Conservation (phyloP, 2,113 vertebrate genomes). For the Mungos mungo region DNA sequence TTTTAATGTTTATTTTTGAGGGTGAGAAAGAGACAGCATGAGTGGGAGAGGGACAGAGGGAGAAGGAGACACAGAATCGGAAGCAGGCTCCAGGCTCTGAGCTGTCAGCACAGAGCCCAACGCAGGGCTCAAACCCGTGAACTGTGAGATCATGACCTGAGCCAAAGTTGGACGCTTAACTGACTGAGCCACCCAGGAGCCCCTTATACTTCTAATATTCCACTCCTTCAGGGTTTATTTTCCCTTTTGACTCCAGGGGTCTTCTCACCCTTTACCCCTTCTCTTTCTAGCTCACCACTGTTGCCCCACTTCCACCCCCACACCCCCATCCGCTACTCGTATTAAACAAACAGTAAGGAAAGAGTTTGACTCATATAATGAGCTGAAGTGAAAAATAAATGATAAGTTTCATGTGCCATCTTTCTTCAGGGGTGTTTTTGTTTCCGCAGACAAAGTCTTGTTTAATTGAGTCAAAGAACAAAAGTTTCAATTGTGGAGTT, state of each 20-base stretch:
- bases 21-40: too few species aligned
- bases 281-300: neutral
- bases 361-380: neutral
- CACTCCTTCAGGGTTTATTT: neutral
- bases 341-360: neutral
- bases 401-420: neutral
- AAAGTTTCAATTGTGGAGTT: neutral
- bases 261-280: neutral
- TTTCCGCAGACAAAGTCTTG: neutral
- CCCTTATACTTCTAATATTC: neutral
- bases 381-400: neutral
- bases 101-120: too few species aligned
- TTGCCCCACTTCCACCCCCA: neutral
- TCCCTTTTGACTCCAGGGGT: neutral
- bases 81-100: too few species aligned
- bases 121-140: too few species aligned
- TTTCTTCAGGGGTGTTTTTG: neutral
- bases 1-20: too few species aligned
- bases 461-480: neutral
- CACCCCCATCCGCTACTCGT: neutral
- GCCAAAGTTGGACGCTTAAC: too few species aligned
- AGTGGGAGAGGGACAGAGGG: too few species aligned
- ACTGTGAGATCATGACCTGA: too few species aligned
- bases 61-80: too few species aligned
- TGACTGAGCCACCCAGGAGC: too few species aligned